Base-by-base conservation (phyloP, 1,140 invertebrate genomes). In the Gryon sp. region DNA sequence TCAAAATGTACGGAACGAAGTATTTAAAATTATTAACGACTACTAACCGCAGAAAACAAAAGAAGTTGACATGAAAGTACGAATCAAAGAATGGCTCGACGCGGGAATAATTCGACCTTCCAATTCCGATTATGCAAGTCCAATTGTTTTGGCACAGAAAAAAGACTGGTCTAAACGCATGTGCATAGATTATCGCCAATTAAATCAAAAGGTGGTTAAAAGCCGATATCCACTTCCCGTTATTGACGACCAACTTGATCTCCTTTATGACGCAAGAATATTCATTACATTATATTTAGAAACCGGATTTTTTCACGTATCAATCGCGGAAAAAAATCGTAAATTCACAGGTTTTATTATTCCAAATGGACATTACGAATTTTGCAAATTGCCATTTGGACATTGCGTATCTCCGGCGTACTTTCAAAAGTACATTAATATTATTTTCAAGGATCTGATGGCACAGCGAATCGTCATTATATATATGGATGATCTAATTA, bases 131-230 rank as follows among this genome's bases (percentile, higher is more conserved):
- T 91, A 86, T 79, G 78, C 86, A 7, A 85, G 85, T 19, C 88
- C 88, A 0, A 80, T 90, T 0, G 83, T 90, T 1, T 45, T 90
- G 6, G 84, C 86, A 0, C 65, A 52, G 30, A 91, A 91, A 69
- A 88, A 87, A 69, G 86, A 90, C 78, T 86, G 60, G 0, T 19
- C 30, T n/a, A n/a, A n/a, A n/a, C n/a, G n/a, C n/a, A n/a, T n/a
- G n/a, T n/a, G n/a, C n/a, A n/a, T n/a, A n/a, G n/a, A n/a, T n/a
- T n/a, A n/a, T n/a, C n/a, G n/a, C n/a, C n/a, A n/a, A n/a, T n/a
- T n/a, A n/a, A n/a, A 4, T 4, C 53, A 8, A 4, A 72, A 77
- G 9, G 43, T 81, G 4, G 15, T 75, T 11, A 80, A 76, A 52
- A 76, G 79, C 11, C 41, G 69, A 2, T 83, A 78, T 38, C 78